Evolutionary conservation across 2,113 vertebrate species (phyloP).

Genomic region (Macroglossus sobrinus): DNA sequence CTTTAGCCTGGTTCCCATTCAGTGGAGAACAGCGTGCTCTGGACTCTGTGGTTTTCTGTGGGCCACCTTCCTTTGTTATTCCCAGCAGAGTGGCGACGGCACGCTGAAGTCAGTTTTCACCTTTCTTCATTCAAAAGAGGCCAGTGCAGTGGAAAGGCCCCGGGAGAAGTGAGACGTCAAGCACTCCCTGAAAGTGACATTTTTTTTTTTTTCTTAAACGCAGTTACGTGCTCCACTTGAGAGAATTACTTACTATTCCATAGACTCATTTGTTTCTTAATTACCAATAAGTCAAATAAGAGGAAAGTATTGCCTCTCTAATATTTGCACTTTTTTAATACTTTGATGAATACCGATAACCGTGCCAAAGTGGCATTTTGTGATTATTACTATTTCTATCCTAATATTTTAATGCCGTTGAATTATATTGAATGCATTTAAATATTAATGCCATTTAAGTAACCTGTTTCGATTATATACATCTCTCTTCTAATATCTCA

Average conservation of each 20-base stretch:
- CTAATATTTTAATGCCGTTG: constrained; percentile 2
- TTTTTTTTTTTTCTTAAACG: not conserved
- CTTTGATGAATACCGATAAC: not conserved
- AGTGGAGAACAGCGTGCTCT: constrained; percentile 90
- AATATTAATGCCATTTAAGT: not conserved
- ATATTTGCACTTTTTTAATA: not conserved
- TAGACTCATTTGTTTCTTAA: not conserved
- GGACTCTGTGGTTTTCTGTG: constrained; percentile 93
- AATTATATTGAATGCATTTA: not conserved
- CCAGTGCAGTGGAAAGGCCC: constrained; percentile 49
- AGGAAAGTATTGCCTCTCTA: constrained; percentile 4
- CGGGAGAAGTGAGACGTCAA: constrained; percentile 69
- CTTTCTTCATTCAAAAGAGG: constrained; percentile 69
- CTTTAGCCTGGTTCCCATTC: constrained; percentile 89
- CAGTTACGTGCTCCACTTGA: not conserved
- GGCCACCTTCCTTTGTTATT: constrained; percentile 94
- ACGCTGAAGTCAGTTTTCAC: constrained; percentile 82
- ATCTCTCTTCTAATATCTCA: constrained; percentile 37
- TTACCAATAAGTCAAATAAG: not conserved
- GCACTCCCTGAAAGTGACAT: not conserved
- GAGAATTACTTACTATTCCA: not conserved
- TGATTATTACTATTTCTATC: not conserved
- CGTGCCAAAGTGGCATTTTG: not conserved
- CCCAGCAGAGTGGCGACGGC: constrained; percentile 89
- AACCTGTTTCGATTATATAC: not conserved